Conservation (phyloP, 2,113 vertebrate species). For the Austrofundulus limnaeus region DNA sequence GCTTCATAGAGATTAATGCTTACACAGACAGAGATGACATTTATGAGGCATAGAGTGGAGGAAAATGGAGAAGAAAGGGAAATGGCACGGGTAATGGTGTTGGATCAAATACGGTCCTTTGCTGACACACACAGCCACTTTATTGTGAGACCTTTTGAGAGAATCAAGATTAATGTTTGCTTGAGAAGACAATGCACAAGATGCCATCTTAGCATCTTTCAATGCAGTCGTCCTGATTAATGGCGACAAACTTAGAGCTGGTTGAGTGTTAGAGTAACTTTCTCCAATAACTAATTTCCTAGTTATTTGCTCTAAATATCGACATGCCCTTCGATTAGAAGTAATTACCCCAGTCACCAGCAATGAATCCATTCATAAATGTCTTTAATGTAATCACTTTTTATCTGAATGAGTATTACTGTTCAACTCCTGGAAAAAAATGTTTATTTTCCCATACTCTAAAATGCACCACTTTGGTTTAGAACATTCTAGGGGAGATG, state of each 20-base stretch:
- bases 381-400: conserved; percentile 50
- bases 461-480: conserved; percentile 16
- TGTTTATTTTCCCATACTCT: conserved; percentile 33
- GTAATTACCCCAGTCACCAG: conserved; percentile 28
- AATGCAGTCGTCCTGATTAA: conserved; percentile 47
- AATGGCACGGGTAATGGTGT: conserved; percentile 29
- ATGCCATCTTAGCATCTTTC: conserved; percentile 21
- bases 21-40: conserved; percentile 70
- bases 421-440: conserved; percentile 22
- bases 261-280: conserved; percentile 48
- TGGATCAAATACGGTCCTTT: conserved; percentile 47
- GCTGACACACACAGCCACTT: conserved; percentile 20
- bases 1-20: conserved; percentile 73
- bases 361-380: conserved; percentile 40
- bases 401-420: conserved; percentile 51
- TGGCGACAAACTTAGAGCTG: conserved; percentile 23
- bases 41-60: conserved; percentile 67
- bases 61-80: conserved; percentile 45
- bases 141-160: conserved; percentile 10
- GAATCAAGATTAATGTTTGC: conserved; percentile 16
- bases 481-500: conserved; percentile 37
- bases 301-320: conserved; percentile 45
- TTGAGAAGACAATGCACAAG: conserved; percentile 6
- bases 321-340: conserved; percentile 43
- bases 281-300: conserved; percentile 62